phyloP scores from a whole-genome alignment of 2,113 vertebrate genomes.

The Phycodurus eques region DNA sequence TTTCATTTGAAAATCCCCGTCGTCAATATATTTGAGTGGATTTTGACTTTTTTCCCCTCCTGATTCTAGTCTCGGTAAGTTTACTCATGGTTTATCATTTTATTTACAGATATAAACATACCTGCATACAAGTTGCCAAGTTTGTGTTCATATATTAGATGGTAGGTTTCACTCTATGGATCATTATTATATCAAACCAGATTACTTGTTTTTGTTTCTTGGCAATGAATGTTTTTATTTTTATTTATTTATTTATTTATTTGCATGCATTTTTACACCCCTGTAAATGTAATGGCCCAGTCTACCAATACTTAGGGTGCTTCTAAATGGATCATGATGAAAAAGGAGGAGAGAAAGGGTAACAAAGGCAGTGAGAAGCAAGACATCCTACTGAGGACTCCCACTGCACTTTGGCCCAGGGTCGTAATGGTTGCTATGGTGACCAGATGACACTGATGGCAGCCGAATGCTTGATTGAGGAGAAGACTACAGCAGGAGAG shows the following conservation, averaged over 20 bases:
- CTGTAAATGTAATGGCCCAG: not conserved
- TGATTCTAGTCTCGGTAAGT: too few species aligned
- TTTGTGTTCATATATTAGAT: too few species aligned
- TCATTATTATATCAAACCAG: not conserved
- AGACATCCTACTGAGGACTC: constrained; percentile 41
- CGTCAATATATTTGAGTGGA: too few species aligned
- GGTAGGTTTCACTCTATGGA: too few species aligned
- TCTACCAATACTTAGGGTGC: not conserved
- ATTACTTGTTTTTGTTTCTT: not conserved
- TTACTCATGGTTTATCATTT: too few species aligned
- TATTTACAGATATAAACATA: too few species aligned
- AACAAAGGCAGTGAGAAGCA: constrained; percentile 18
- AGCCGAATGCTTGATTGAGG: constrained; percentile 48
- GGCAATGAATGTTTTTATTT: not conserved
- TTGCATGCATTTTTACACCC: not conserved
- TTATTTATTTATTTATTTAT: too few species aligned
- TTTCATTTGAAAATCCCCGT: too few species aligned
- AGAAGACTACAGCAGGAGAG: not conserved
- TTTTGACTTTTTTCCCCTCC: too few species aligned
- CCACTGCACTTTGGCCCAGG: constrained; percentile 33
- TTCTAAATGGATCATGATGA: not conserved
- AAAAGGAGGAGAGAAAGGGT: constrained; percentile 14
- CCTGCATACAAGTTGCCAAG: too few species aligned
- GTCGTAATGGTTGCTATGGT: constrained; percentile 63
- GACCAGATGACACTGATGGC: constrained; percentile 55